Conservation (phyloP, 2,797 vertebrate species). For the Acanthurus leucopareius region DNA sequence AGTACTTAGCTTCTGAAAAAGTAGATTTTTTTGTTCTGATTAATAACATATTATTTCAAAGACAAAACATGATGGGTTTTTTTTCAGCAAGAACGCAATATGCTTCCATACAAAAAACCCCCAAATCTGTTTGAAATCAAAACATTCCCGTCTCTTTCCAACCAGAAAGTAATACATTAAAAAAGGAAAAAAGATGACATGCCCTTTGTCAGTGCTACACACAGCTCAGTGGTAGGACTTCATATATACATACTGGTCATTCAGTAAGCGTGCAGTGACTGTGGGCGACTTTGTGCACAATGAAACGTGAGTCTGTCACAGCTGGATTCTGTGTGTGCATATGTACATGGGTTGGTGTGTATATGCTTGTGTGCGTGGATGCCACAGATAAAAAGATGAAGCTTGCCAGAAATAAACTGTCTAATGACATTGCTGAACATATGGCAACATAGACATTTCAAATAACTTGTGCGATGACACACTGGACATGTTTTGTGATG, state of each 20-base stretch:
- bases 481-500: constrained; percentile 66
- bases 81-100: constrained; percentile 68
- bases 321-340: constrained; percentile 18
- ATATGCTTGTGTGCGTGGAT: constrained; percentile 35
- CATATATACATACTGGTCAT: constrained; percentile 73
- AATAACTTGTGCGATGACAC: constrained; percentile 43
- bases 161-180: constrained; percentile 63
- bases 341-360: constrained; percentile 30
- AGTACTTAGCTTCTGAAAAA: constrained; percentile 33
- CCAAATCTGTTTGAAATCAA: constrained; percentile 70
- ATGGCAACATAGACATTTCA: constrained; percentile 57
- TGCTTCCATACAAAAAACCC: constrained; percentile 75
- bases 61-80: constrained; percentile 37
- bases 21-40: constrained; percentile 4
- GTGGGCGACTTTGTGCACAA: constrained; percentile 74
- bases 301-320: constrained; percentile 56
- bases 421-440: constrained; percentile 55
- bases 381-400: constrained; percentile 66
- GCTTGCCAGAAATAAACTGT: constrained; percentile 63
- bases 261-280: constrained; percentile 79
- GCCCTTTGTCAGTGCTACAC: constrained; percentile 76
- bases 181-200: constrained; percentile 74
- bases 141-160: constrained; percentile 66
- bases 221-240: constrained; percentile 66
- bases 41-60: not conserved